Percentiles rank a stretch among this genome's conserved stretches.
phyloP scores from a whole-genome alignment of 2,797 vertebrate genomes.

The Takifugu ocellatus region DNA sequence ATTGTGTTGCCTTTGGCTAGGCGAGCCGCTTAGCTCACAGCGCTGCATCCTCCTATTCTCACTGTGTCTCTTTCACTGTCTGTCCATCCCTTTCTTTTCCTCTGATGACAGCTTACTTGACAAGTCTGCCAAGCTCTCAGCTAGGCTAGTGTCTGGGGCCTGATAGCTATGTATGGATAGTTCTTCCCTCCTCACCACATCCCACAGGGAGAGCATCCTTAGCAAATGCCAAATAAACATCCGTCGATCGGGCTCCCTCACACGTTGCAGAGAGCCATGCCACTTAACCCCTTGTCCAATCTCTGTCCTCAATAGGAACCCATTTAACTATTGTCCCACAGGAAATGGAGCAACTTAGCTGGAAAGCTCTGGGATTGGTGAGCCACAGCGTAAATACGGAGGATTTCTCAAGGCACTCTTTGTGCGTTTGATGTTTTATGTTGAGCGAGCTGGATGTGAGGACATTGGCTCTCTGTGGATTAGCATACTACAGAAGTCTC shows the following conservation, averaged over 20 bases:
- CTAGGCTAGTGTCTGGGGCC: slow-evolving; percentile 44
- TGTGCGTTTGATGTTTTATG: slow-evolving; percentile 31
- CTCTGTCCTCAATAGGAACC: slow-evolving; percentile 53
- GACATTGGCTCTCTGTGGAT: slow-evolving; percentile 12
- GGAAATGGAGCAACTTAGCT: slow-evolving; percentile 60
- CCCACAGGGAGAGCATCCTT: slow-evolving; percentile 41
- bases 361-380: slow-evolving; percentile 44
- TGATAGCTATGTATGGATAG: slow-evolving; percentile 54
- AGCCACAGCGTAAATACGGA: slow-evolving; percentile 34
- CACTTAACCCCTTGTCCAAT: slow-evolving; percentile 50
- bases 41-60: slow-evolving; percentile 12
- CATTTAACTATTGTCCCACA: slow-evolving; percentile 58
- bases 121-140: slow-evolving; percentile 51
- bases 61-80: slow-evolving; percentile 7
- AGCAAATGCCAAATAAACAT: slow-evolving; percentile 59
- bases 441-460: slow-evolving; percentile 24
- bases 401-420: slow-evolving; percentile 22
- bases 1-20: slow-evolving; percentile 41
- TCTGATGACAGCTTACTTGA: slow-evolving; percentile 47
- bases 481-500: slow-evolving; percentile 19
- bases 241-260: slow-evolving; percentile 43
- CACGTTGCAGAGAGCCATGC: slow-evolving; percentile 25
- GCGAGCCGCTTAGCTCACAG: slow-evolving; percentile 32
- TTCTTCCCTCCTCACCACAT: slow-evolving; percentile 30
- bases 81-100: slow-evolving; percentile 16